Evolutionary conservation across 1,140 invertebrate species (phyloP).

Genomic region (Rhyacophila brunnea): DNA sequence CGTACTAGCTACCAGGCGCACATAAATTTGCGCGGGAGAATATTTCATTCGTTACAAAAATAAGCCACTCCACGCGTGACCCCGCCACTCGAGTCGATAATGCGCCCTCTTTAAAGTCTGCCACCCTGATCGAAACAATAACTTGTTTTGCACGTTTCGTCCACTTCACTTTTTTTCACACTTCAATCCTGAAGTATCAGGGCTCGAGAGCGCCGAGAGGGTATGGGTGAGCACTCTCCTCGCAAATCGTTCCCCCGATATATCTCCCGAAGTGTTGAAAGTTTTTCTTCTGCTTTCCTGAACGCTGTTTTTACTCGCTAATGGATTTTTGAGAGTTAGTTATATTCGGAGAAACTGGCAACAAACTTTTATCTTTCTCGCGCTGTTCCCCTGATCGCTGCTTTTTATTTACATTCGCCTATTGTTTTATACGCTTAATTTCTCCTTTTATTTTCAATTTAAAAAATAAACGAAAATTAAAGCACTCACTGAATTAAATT

Average conservation of each 20-base stretch:
- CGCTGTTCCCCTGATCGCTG: not conserved
- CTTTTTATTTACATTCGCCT: not conserved
- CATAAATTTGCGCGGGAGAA: not conserved
- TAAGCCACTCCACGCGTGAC: not conserved
- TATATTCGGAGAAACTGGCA: slow-evolving; percentile 25
- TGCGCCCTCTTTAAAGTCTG: slow-evolving; percentile 2
- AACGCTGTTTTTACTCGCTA: slow-evolving; percentile 19
- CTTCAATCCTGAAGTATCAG: no score
- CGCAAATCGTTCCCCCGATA: no score
- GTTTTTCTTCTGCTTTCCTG: not conserved
- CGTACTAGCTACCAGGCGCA: not conserved
- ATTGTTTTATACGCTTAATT: no score
- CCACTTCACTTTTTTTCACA: no score
- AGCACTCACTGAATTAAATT: no score
- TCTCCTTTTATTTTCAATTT: no score
- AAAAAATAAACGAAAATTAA: no score
- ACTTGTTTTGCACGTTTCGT: slow-evolving; percentile 10
- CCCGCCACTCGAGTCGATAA: not conserved
- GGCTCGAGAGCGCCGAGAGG: no score
- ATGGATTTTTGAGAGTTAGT: slow-evolving; percentile 34
- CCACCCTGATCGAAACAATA: slow-evolving; percentile 20
- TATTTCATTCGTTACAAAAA: not conserved
- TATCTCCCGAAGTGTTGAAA: no score
- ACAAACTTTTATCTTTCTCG: slow-evolving; percentile 26
- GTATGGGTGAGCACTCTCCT: no score